Evolutionary conservation across 2,888 invertebrate species (phyloP).

Genomic region (Pollenia angustigena): DNA sequence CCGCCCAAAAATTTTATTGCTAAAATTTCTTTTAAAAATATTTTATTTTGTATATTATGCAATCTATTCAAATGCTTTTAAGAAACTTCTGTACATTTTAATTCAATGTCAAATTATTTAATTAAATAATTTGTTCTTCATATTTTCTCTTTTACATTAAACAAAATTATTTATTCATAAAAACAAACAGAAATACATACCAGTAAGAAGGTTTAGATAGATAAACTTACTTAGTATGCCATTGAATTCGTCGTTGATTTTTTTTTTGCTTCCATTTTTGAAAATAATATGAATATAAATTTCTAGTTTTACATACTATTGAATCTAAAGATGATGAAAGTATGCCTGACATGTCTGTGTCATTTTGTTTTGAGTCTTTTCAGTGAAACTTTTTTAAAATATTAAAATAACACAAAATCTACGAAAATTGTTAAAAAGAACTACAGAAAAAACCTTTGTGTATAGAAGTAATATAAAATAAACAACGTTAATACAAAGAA

Average conservation of each 20-base stretch:
- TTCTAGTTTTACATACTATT: constrained; percentile 34
- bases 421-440: neutral
- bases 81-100: too few relatives aligned
- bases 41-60: too few relatives aligned
- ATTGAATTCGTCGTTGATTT: neutral
- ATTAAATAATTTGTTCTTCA: neutral
- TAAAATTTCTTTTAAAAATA: too few relatives aligned
- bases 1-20: too few relatives aligned
- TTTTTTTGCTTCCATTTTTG: neutral
- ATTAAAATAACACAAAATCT: neutral
- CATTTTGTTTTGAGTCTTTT: constrained; percentile 39
- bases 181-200: neutral
- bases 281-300: constrained; percentile 42
- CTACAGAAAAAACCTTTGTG: neutral
- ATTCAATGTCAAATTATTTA: neutral
- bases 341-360: constrained; percentile 60
- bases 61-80: too few relatives aligned
- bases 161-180: too few relatives aligned
- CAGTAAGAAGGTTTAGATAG: neutral
- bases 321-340: constrained; percentile 58
- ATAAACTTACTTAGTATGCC: neutral
- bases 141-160: neutral
- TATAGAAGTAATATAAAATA: constrained; percentile 9
- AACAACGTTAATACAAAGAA: neutral
- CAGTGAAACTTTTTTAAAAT: neutral